These are phyloP conservation scores for Zoanthus sociatus DNA, from an alignment of 92 coral and sea anemone species.

Conservation along the genomic window DNA sequence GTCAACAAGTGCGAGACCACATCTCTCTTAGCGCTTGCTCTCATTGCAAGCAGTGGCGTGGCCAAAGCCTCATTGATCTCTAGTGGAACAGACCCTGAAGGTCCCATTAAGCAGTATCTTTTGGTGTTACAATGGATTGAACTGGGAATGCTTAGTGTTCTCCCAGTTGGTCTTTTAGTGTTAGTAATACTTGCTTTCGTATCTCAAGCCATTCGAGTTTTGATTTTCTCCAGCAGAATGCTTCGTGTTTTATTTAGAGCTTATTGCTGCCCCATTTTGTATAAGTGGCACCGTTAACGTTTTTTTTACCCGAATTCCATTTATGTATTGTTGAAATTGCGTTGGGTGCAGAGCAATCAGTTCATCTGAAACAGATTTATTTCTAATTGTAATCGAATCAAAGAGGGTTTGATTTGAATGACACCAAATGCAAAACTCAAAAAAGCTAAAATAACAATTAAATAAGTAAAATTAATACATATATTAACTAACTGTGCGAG, in stretches of 20 bases:
- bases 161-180: conserved; percentile 27
- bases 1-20: conserved; percentile 53
- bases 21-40: conserved; percentile 47
- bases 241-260: not conserved
- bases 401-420: too few relatives aligned
- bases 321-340: too few relatives aligned
- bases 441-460: too few relatives aligned
- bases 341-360: too few relatives aligned
- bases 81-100: conserved; percentile 44
- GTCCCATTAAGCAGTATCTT: conserved; percentile 11
- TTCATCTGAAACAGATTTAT: too few relatives aligned
- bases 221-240: not conserved
- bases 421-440: too few relatives aligned
- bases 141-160: conserved; percentile 24
- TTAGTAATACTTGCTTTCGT: conserved; percentile 23
- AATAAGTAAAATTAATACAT: too few relatives aligned
- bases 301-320: too few relatives aligned
- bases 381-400: too few relatives aligned
- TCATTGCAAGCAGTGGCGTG: conserved; percentile 49
- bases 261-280: not conserved
- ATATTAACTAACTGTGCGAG: too few relatives aligned
- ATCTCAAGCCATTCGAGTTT: conserved; percentile 50
- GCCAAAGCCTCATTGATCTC: conserved; percentile 47
- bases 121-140: conserved; percentile 51
- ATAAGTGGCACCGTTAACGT: too few relatives aligned